Base-by-base conservation (phyloP, 2,797 vertebrate species). In the Cirrhinus mrigala region DNA sequence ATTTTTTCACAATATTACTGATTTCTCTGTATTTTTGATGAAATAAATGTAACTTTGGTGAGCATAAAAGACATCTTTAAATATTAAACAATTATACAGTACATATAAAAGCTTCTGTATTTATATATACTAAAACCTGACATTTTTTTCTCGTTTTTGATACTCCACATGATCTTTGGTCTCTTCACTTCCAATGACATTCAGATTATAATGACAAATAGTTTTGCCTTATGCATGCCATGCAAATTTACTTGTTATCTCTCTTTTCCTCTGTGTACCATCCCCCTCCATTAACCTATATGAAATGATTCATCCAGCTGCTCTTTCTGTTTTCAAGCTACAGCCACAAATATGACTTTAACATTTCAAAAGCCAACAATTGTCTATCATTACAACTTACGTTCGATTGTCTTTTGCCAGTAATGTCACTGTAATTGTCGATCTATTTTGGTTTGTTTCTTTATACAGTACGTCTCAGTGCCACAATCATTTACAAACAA, bases 341-440 rank as follows among this genome's bases (percentile, higher is more conserved):
- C 6, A 76, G 48, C 15, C 46, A 83, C 11, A 40, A 54, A 66
- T 8, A 66, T 50, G 71, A 40, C 8, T 83, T 66, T 66, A 66
- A 66, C 60, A 64, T 50, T 76, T 83, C n/a, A 79, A 77, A 83
- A 75, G 40, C 56, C 8, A 46, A 62, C 15, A 22, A 27, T 60
- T 82, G 81, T 46, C 60, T 18, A 71, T 58, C 22, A 70, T 82
- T 58, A 46, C 24, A 56, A 29, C 54, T 46, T 29, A 33, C n/a
- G 12, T 71, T 56, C 3, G 3, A 40, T 69, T 2, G 29, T 40
- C 22, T 3, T 40, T 71, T 82, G 16, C 24, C 0, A 6, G 52
- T 37, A 62, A 37, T 73, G 40, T 76, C 82, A 78, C 62, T 69
- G 74, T 68, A 20, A 40, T 66, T 40, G 27, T 64, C 50, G 4